Conservation (phyloP, 2,797 vertebrate genomes). For the Limnodromus scolopaceus region DNA sequence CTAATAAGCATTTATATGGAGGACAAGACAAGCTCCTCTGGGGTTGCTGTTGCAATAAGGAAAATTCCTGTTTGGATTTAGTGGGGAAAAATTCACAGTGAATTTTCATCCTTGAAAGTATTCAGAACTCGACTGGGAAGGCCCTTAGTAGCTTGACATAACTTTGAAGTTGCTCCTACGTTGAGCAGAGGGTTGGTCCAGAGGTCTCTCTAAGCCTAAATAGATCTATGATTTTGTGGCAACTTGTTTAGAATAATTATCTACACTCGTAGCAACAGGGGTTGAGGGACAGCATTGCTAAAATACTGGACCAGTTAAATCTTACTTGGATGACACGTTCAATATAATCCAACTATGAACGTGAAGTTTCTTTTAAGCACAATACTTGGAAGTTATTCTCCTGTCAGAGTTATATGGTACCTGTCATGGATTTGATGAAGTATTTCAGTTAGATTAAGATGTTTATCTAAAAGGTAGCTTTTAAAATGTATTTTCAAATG, state of each 20-base stretch:
- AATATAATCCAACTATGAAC: neutral
- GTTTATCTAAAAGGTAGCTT: neutral
- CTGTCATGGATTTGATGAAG: neutral
- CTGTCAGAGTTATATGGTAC: neutral
- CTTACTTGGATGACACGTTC: neutral
- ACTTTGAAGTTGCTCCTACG: neutral
- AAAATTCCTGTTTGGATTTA: neutral
- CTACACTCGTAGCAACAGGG: neutral
- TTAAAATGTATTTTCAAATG: neutral
- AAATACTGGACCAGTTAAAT: neutral
- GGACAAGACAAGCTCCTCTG: neutral
- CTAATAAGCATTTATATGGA: neutral
- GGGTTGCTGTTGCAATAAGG: neutral
- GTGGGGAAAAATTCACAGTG: neutral
- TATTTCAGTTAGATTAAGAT: neutral
- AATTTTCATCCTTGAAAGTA: neutral
- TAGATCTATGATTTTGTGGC: neutral
- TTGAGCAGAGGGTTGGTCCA: neutral
- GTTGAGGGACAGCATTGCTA: neutral
- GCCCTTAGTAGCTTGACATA: neutral
- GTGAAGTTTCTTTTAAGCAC: neutral
- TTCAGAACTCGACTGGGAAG: neutral
- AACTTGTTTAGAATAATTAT: neutral
- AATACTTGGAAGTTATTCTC: neutral
- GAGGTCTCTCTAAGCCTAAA: neutral